phyloP scores from a whole-genome alignment of 2,797 vertebrate species.

The Acanthurus lineatus region DNA sequence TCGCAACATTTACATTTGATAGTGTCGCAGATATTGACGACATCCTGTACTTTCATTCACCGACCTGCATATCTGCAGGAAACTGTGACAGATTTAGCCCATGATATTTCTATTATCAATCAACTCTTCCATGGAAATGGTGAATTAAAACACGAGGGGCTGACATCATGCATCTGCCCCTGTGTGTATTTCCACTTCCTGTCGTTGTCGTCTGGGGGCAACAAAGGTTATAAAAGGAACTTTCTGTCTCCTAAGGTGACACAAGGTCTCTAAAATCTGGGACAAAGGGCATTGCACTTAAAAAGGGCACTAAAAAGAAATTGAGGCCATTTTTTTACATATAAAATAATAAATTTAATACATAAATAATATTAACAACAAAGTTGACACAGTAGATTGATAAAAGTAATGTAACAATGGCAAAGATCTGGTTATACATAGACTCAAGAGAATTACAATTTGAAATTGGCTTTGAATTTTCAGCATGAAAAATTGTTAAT shows the following conservation, averaged over 20 bases:
- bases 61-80: constrained; percentile 62
- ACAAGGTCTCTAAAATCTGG: constrained; percentile 23
- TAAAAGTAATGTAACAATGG: background rate
- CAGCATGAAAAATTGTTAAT: constrained; percentile 40
- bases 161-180: constrained; percentile 38
- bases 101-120: constrained; percentile 62
- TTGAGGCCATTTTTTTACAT: background rate
- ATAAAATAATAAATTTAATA: background rate
- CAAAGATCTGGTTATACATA: too few relatives aligned
- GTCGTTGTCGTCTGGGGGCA: constrained; percentile 30
- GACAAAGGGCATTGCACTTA: constrained; percentile 27
- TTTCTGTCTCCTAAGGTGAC: constrained; percentile 32
- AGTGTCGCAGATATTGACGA: constrained; percentile 5
- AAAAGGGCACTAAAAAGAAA: constrained; percentile 2
- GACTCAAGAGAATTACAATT: too few relatives aligned
- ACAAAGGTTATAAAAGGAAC: constrained; percentile 26
- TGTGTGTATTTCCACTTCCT: constrained; percentile 61
- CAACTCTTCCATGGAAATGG: constrained; percentile 15
- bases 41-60: constrained; percentile 66
- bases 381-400: background rate
- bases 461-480: constrained; percentile 29
- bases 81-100: constrained; percentile 49
- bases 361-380: background rate
- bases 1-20: constrained; percentile 22
- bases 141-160: constrained; percentile 24